phyloP scores from a whole-genome alignment of 53 echinoderm and acorn worm species.

The Crossaster papposus region DNA sequence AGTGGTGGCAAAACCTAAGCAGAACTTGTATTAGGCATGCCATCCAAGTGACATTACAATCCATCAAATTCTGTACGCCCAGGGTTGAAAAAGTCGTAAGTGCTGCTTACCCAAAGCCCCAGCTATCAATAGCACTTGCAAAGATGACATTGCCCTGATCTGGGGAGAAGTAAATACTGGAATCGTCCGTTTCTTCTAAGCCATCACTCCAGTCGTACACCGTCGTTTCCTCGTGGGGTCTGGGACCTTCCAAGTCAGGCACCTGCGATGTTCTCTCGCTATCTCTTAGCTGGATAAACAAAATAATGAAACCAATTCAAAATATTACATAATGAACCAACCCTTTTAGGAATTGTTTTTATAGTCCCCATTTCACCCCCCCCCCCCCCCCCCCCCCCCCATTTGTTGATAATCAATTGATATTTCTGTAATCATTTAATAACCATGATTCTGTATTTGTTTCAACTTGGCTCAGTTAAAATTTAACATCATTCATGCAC shows the following conservation, averaged over 20 bases:
- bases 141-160: conserved; percentile 97
- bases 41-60: no score
- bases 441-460: no score
- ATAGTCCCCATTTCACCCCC: no score
- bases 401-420: no score
- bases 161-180: conserved; percentile 94
- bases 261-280: background rate
- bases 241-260: background rate
- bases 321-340: no score
- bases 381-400: no score
- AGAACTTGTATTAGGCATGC: no score
- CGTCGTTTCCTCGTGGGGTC: conserved; percentile 34
- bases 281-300: background rate
- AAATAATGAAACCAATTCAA: background rate
- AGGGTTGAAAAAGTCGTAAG: background rate
- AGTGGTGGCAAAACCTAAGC: no score
- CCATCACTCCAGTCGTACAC: conserved; percentile 94
- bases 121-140: conserved; percentile 96
- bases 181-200: conserved; percentile 90
- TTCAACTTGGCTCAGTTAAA: no score
- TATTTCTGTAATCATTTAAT: no score
- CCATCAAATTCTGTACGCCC: background rate
- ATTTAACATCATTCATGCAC: no score
- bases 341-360: no score
- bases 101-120: conserved; percentile 89